Evolutionary conservation across 2,797 vertebrate genomes (phyloP), one percentile per base, ranked within the genome.

Genomic region (Syngnathus acus): DNA sequence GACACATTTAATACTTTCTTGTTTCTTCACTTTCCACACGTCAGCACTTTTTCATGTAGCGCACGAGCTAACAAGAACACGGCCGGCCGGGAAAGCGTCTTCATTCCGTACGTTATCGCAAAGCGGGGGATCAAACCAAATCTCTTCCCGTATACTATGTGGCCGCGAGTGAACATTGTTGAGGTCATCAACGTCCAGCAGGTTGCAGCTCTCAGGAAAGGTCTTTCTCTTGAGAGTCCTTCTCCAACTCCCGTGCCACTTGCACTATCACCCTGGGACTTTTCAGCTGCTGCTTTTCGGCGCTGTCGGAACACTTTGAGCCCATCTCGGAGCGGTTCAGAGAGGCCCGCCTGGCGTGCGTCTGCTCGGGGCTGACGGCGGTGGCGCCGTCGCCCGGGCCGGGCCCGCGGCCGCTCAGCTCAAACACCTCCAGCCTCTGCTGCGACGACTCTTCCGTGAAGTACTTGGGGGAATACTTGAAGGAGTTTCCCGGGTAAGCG

Each of bases 401-500:
- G 32, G 32, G 32, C 32, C 32, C 32, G 32, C 32, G 32, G 32
- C 32, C 32, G 32, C 89, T 91, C 71, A 90, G 78, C 57, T 93
- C 89, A 60, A 91, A 92, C 71, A 93, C 74, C 61, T 83, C 90
- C 65, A 91, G 82, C 58, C 85, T 89, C 72, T 88, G 90, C 76
- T 90, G 91, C 68, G 83, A 80, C 68, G 83, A 80, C 7, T 87
- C 84, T 69, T 84, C 86, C 66, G 78, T 81, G 62, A 82, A 79
- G 10, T 80, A 72, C 60, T 85, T 89, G 59, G 91, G 92, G 1
- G 75, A 83, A 62, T 75, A 89, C 38, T 88, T 92, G 65, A 89
- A 87, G 13, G 86, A 83, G 75, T 92, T 92, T 67, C 93, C 94
- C 0, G 89, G 85, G 70, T 94, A 93, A 48, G 87, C 87, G 2